Percentiles rank a stretch among this genome's conserved stretches.
phyloP scores from a whole-genome alignment of 2,113 vertebrate species.

The Crotalus viridis region DNA sequence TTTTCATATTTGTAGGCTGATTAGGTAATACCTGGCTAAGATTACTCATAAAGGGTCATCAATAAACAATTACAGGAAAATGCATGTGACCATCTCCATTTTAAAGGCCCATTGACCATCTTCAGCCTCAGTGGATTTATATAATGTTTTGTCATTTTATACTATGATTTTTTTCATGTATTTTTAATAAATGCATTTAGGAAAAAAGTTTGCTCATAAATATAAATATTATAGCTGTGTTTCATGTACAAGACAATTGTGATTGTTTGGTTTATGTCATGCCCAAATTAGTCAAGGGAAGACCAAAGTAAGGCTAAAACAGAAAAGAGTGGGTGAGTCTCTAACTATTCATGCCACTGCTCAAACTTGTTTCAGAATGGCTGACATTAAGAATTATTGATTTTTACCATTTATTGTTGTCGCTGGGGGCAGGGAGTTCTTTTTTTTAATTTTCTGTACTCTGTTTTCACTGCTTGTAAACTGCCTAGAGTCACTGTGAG shows the following conservation, averaged over 20 bases:
- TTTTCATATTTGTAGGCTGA: background rate
- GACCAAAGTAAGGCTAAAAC: background rate
- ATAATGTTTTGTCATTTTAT: background rate
- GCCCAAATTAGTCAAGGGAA: background rate
- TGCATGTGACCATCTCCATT: background rate
- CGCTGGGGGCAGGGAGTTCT: too few relatives aligned
- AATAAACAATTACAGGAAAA: background rate
- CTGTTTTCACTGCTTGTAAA: too few relatives aligned
- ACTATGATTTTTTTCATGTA: background rate
- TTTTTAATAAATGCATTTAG: background rate
- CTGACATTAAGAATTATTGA: background rate
- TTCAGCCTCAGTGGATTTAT: background rate
- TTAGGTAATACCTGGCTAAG: background rate
- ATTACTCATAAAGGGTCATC: background rate
- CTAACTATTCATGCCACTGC: background rate
- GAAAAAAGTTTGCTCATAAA: background rate
- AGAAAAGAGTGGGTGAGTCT: background rate
- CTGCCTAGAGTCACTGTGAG: too few relatives aligned
- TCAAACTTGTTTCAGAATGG: background rate
- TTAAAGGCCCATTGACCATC: background rate
- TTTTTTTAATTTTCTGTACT: too few relatives aligned
- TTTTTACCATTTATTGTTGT: background rate
- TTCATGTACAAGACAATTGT: background rate
- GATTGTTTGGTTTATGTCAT: background rate
- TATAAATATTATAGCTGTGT: background rate